These are phyloP conservation scores for Adelphocoris suturalis DNA, from an alignment of 2,888 invertebrate genomes.

Conservation along the genomic window DNA sequence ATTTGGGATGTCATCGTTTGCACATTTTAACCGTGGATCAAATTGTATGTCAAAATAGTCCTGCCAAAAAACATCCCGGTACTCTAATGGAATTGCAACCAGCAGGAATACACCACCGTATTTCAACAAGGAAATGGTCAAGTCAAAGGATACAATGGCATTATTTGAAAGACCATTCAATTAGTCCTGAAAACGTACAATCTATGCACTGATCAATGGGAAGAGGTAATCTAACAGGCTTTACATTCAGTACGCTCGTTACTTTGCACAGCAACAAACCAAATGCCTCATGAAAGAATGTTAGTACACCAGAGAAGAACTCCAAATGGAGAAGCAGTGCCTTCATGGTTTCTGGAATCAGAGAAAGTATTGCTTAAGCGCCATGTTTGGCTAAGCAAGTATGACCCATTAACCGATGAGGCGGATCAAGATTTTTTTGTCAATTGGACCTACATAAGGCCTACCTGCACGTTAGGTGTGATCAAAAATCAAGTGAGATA, in stretches of 20 bases:
- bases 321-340: conserved; percentile 71
- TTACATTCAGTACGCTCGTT: not conserved
- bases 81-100: not conserved
- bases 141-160: not conserved
- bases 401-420: conserved; percentile 74
- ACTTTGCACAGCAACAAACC: not conserved
- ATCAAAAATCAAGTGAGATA: too few relatives aligned
- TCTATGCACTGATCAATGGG: conserved; percentile 3
- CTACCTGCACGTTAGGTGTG: too few relatives aligned
- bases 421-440: conserved; percentile 50
- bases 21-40: not conserved
- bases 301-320: conserved; percentile 71
- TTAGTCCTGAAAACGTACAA: not conserved
- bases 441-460: too few relatives aligned
- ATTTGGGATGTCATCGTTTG: not conserved
- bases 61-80: not conserved
- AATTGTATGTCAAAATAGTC: not conserved
- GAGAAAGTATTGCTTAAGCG: conserved; percentile 72
- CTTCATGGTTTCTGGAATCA: conserved; percentile 72
- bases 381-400: conserved; percentile 72
- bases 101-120: not conserved
- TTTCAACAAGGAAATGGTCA: not conserved
- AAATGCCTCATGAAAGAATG: conserved; percentile 69
- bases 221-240: not conserved
- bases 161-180: conserved; percentile 4